A percentile compares a stretch with the other conserved stretches of the same genome.
These are phyloP conservation scores for Drosophila histrio DNA, from an alignment of 2,888 invertebrate species.

Conservation along the genomic window DNA sequence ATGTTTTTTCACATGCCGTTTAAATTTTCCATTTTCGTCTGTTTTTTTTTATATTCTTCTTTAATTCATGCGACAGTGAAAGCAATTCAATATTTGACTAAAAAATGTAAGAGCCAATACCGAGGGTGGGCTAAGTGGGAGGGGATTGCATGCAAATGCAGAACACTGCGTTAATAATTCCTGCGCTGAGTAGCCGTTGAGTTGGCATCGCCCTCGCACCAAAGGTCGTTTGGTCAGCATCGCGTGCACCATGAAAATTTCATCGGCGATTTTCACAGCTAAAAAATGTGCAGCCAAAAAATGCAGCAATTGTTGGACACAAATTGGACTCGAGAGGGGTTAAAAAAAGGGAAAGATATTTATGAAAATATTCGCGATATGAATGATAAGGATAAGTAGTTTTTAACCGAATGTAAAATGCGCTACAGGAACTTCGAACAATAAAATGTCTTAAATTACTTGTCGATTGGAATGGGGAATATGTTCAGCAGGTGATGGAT, in stretches of 20 bases:
- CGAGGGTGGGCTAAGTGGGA: not conserved
- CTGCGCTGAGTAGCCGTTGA: conserved; percentile 66
- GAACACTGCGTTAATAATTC: conserved; percentile 70
- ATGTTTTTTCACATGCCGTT: conserved; percentile 23
- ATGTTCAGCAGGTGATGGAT: conserved; percentile 1
- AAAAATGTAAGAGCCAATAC: conserved; percentile 47
- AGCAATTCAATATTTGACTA: conserved; percentile 62
- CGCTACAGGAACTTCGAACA: conserved; percentile 1
- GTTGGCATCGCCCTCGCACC: conserved; percentile 31
- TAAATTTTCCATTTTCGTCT: not conserved
- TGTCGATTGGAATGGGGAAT: not conserved
- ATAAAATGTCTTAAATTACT: not conserved
- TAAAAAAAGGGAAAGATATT: conserved; percentile 18
- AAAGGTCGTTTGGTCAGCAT: conserved; percentile 16
- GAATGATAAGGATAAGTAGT: conserved; percentile 22
- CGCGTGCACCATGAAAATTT: conserved; percentile 49
- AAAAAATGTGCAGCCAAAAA: conserved; percentile 40
- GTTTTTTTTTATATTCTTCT: conserved; percentile 7
- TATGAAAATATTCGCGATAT: conserved; percentile 29
- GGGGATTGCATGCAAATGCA: conserved; percentile 57
- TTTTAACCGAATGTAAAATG: conserved; percentile 1
- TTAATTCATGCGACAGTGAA: not conserved
- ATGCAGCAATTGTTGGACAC: conserved; percentile 31
- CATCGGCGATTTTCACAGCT: conserved; percentile 33
- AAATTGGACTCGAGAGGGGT: not conserved